phyloP scores from a whole-genome alignment of 1,140 invertebrate species.

The Diabrotica virgifera region DNA sequence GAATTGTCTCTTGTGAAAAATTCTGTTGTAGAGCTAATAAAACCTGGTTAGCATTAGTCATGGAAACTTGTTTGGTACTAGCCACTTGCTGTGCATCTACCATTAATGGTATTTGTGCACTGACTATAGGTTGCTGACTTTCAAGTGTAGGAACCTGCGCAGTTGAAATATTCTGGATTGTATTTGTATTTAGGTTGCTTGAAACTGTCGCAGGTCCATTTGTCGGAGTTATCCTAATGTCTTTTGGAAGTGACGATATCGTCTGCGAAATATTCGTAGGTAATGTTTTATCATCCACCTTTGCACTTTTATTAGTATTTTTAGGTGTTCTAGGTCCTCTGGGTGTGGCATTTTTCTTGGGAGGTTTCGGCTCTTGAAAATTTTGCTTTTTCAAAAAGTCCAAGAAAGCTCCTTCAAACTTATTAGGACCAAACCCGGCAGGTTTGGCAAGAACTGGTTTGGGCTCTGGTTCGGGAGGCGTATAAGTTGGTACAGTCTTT shows the following conservation, averaged over 20 bases:
- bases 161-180: background rate
- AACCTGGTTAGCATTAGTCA: too few relatives aligned
- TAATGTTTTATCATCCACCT: background rate
- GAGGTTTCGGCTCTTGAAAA: background rate
- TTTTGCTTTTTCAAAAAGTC: conserved; percentile 14
- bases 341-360: background rate
- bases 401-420: conserved; percentile 23
- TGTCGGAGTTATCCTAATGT: background rate
- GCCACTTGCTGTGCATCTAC: too few relatives aligned
- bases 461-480: background rate
- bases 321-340: background rate
- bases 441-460: background rate
- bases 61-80: too few relatives aligned
- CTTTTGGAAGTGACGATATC: conserved; percentile 14
- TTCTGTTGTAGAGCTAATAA: too few relatives aligned
- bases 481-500: background rate
- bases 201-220: background rate
- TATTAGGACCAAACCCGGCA: background rate
- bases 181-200: background rate
- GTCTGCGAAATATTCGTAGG: conserved; percentile 4
- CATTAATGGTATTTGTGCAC: too few relatives aligned
- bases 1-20: too few relatives aligned
- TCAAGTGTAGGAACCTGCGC: too few relatives aligned
- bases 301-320: background rate
- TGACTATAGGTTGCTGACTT: too few relatives aligned